Base-by-base conservation (phyloP, 2,113 vertebrate genomes). In the Cricetomys ansorgei region DNA sequence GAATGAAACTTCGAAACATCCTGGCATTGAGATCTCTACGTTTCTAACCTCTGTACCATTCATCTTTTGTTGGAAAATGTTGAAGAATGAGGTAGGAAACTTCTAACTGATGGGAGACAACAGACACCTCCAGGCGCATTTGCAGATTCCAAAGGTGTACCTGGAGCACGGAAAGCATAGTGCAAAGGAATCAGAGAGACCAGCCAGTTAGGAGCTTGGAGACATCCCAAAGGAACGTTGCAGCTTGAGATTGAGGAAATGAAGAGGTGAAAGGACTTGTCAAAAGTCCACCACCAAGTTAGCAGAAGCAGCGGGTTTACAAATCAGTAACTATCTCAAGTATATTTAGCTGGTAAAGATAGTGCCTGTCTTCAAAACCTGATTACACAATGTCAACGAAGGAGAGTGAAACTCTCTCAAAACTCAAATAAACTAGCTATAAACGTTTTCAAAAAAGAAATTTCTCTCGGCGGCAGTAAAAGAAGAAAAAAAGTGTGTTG, bases 241-340 rank as follows among this genome's bases (percentile, higher is more conserved):
- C 76, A 73, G 75, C 45, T 88, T 88, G 48, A 0, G 0, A n/a
- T 1, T 88, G 17, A 97, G 59, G 75, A 95, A 91, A 92, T 62
- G 31, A 84, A 92, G 40, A 84, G 13, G 57, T 64, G 79, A 83
- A 94, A 65, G 10, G 37, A 70, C 69, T 70, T 93, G 69, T 92
- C 69, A 92, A 93, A 97, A 48, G 59, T 94, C 91, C 55, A 96
- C 93, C 37, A 76, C n/a, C 72, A 87, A 94, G 79, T 96, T 94
- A 96, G 73, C 53, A 93, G 50, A 88, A 96, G 64, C 84, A 55
- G 37, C 1, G 0, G 11, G 8, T 85, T 96, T 80, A 92, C 70
- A 85, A 97, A 96, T 97, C 75, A 96, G 96, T 96, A 97, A 95
- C 96, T 48, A 88, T n/a, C 65, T 67, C 75, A 95, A 40, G n/a